Conservation (phyloP, 1,140 invertebrate genomes). For the Gryon sp. region DNA sequence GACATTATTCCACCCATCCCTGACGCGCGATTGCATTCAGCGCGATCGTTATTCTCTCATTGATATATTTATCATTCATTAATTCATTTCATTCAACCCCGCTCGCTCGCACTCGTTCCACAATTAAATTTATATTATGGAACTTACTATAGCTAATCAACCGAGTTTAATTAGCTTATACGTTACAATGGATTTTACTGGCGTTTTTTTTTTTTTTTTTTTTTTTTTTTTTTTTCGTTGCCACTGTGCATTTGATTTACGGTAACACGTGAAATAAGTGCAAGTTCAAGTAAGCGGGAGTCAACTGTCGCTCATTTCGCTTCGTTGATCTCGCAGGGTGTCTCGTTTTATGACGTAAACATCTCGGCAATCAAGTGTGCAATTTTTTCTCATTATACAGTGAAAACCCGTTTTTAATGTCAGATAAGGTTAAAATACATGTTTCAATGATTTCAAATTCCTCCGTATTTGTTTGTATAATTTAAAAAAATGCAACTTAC, state of each 20-base stretch:
- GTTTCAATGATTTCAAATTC: background rate
- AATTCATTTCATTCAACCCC: conserved; percentile 60
- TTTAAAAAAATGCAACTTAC: background rate
- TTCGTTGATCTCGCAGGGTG: conserved; percentile 17
- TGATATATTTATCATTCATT: conserved; percentile 61
- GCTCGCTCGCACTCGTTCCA: conserved; percentile 20
- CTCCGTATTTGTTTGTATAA: background rate
- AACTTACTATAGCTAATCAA: conserved; percentile 25
- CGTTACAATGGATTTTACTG: conserved; percentile 19
- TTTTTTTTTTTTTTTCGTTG: too few relatives aligned
- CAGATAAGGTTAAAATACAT: conserved; percentile 1
- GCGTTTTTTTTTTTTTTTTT: conserved; percentile 17
- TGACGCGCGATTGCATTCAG: conserved; percentile 23
- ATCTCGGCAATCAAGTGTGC: conserved; percentile 26
- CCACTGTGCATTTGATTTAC: too few relatives aligned
- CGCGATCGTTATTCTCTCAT: conserved; percentile 54
- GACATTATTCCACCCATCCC: conserved; percentile 56
- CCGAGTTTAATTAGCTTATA: conserved; percentile 38
- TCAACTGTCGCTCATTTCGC: conserved; percentile 34
- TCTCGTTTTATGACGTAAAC: conserved; percentile 35
- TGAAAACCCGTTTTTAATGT: conserved; percentile 38
- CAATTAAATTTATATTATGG: conserved; percentile 39
- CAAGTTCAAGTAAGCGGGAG: conserved; percentile 42
- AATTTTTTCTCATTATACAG: conserved; percentile 30
- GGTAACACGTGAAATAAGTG: conserved; percentile 30